Evolutionary conservation across 2,113 vertebrate genomes (phyloP), one percentile per base, ranked within the genome.

Genomic region (Andinoacara biseriatus): DNA sequence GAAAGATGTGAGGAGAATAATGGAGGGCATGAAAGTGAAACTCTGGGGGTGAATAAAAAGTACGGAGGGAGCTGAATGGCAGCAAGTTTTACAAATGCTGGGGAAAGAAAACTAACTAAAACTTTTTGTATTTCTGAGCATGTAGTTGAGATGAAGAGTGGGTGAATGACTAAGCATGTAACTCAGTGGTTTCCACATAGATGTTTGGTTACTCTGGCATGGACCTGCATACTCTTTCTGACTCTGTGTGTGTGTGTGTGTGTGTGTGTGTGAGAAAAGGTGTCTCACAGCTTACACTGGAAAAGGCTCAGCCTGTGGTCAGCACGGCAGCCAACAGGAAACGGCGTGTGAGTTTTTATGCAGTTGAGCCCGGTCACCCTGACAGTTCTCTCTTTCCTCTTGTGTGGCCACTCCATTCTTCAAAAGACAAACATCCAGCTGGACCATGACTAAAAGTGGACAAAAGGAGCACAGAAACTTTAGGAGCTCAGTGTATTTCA

Each of bases 281-380:
- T 93, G 90, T 89, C 89, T 90, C 81, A 52, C 67, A 62, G 82
- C 85, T 89, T 84, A 79, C 88, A 85, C 82, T 60, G 86, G 87
- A 91, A 38, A 90, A 91, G 82, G 78, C 65, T 82, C 62, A 4
- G 86, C 33, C 85, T 46, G 75, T 31, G 52, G 78, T 93, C 65
- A 17, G 90, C 86, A 87, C 89, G 88, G 86, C 78, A 90, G 91
- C 89, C 91, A 91, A 93, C 90, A 93, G 90, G 91, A 94, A 94
- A 90, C 82, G 24, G 77, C n/a, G 76, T 67, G 76, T 63, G 4
- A 75, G 84, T 89, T 89, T 87, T 86, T 86, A 57, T 76, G 83
- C 76, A 76, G 91, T 82, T 54, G 86, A 88, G 89, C 49, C 78
- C 2, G 83, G 89, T 91, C 89, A 86, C 85, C 82, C 81, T 83